Base-by-base conservation (phyloP, 2,888 invertebrate genomes). In the Cataglyphis rosenhaueri region DNA sequence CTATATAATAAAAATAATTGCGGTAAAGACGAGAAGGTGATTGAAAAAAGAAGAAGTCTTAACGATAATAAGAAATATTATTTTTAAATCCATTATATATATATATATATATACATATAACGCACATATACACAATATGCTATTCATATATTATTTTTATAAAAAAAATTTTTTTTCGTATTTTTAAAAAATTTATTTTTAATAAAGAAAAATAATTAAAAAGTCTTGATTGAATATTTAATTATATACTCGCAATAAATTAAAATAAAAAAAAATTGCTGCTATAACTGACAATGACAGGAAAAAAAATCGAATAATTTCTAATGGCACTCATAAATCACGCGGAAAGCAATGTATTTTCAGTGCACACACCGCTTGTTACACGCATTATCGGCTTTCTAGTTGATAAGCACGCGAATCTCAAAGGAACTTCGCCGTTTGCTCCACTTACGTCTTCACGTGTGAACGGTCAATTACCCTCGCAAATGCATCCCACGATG, bases 311-410 rank as follows among this genome's bases (percentile, higher is more conserved):
- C 10, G 5, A 21, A 64, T 21, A 38, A 41, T 64, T 41, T 64
- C n/a, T 41, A 38, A 64, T 6, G 32, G 12, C 35, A 32, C n/a
- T 32, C 32, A 52, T 68, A 68, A 68, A 68, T 52, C 68, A 52
- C 32, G n/a, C n/a, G 29, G n/a, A 52, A 52, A 41, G 29, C 8
- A 8, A 10, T 1, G 10, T 59, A 10, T 70, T 59, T 78, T 29
- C 38, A 38, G 32, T 48, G 73, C 44, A 29, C 6, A 38, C 6
- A 38, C 38, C 4, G 44, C 65, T 41, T 35, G 29, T 71, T 73
- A 59, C 41, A 64, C 57, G 35, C n/a, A 73, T 82, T 85, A 75
- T 83, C 81, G 29, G 74, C 87, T 87, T 87, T 87, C 87, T 88
- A 88, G 84, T 88, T 84, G 76, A 87, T 86, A 81, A 62, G 32